Evolutionary conservation across 2,797 vertebrate genomes (phyloP).

Genomic region (Siniperca scherzeri): DNA sequence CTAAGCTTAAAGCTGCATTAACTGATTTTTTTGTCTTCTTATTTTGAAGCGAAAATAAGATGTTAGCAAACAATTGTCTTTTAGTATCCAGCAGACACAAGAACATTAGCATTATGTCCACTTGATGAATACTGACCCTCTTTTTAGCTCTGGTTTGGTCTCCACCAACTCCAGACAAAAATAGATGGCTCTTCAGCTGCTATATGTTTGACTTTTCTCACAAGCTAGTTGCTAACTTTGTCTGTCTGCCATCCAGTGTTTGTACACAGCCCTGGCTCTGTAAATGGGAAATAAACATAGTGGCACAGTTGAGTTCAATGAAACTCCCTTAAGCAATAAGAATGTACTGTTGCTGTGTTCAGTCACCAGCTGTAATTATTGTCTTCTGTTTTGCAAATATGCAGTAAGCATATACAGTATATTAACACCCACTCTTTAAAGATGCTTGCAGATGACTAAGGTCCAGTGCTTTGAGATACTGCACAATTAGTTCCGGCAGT

Average conservation of each 20-base stretch:
- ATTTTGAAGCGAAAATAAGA: no score
- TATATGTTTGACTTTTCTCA: not conserved
- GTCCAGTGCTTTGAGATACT: conserved; percentile 61
- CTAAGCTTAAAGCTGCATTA: not conserved
- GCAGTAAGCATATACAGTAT: conserved; percentile 31
- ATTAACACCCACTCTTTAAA: conserved; percentile 50
- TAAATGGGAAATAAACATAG: no score
- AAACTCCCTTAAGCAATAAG: conserved; percentile 28
- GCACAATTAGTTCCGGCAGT: conserved; percentile 67
- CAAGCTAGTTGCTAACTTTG: not conserved
- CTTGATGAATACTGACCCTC: not conserved
- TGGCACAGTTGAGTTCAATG: not conserved
- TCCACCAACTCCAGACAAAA: not conserved
- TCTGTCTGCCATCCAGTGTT: not conserved
- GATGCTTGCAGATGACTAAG: conserved; percentile 46
- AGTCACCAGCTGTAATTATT: conserved; percentile 55
- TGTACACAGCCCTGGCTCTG: no score
- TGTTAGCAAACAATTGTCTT: not conserved
- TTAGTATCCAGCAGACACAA: no score
- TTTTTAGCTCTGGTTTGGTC: not conserved
- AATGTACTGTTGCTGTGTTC: conserved; percentile 44
- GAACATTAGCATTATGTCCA: not conserved
- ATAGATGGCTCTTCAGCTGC: not conserved
- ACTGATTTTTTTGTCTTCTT: not conserved
- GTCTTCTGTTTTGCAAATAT: conserved; percentile 51